Evolutionary conservation across 1,140 invertebrate species (phyloP), one percentile per base, ranked within the genome.

Genomic region (Heliconius hewitsoni): DNA sequence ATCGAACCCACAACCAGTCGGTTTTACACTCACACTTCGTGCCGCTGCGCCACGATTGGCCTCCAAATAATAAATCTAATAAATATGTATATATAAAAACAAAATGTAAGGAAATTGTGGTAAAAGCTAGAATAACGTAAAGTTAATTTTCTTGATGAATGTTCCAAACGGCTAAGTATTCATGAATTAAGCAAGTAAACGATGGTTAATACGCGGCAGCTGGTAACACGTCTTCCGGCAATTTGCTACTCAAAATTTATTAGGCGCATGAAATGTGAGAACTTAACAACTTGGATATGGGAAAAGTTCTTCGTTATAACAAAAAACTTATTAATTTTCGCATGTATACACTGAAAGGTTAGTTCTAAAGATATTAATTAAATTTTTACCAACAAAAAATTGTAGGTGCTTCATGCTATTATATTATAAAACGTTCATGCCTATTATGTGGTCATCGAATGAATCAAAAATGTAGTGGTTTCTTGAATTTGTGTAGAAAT

Each of bases 241-340:
- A 73, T 78, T 81, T 78, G 80, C 73, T 78, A 39, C 76, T 71
- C 73, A 76, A 76, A 81, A 81, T 81, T 78, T 81, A 81, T 81
- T 81, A 81, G 76, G 73, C 76, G 73, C 30, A 46, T 75, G 52
- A 78, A 78, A 77, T 81, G 76, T 81, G 73, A 72, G 71, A 75
- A 78, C 66, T 71, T 73, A 75, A 76, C 73, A 81, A 78, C 77
- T 78, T 81, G 66, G 37, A 66, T 72, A 74, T 39, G 57, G 76
- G 80, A 57, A 77, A 81, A 81, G 73, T 73, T 78, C 8, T 46
- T 42, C 70, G 11, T 78, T 81, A 34, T 81, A 52, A 60, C 52
- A 37, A 9, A 37, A 50, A 73, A 76, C 50, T 73, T 80, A 66
- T 70, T 50, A 39, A 30, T 50, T 19, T 34, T 77, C 42, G 42